Evolutionary conservation across 2,113 vertebrate genomes (phyloP).

Genomic region (Silurus asotus): DNA sequence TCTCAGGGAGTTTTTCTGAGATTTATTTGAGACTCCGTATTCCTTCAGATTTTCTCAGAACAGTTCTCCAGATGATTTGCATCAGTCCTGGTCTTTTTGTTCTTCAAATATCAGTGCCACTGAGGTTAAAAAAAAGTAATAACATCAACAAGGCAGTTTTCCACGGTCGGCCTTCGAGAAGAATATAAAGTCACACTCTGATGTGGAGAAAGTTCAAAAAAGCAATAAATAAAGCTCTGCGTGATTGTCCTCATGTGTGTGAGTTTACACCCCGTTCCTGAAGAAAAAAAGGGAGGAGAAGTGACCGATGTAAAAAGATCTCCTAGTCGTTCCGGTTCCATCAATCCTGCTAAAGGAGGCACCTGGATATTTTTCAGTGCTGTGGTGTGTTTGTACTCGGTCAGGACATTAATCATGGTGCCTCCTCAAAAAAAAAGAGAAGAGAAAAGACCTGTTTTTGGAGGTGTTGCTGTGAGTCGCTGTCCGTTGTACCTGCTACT

Average conservation of each 20-base stretch:
- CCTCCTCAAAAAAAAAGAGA: background rate
- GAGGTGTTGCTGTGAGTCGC: slow-evolving; percentile 33
- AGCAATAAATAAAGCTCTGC: slow-evolving; percentile 49
- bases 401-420: slow-evolving; percentile 54
- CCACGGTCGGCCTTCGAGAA: background rate
- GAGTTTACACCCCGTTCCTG: slow-evolving; percentile 44
- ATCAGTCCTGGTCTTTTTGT: background rate
- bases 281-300: background rate
- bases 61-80: background rate
- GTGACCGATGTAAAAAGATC: slow-evolving; percentile 4
- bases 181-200: background rate
- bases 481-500: slow-evolving; percentile 36
- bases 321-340: slow-evolving; percentile 43
- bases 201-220: slow-evolving; percentile 26
- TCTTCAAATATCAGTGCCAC: background rate
- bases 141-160: background rate
- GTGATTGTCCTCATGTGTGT: slow-evolving; percentile 52
- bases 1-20: too few relatives aligned
- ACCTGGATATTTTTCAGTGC: slow-evolving; percentile 50
- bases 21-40: background rate
- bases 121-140: background rate
- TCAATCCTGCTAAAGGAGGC: slow-evolving; percentile 43
- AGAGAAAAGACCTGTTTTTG: slow-evolving; percentile 30
- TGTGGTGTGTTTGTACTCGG: slow-evolving; percentile 52
- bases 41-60: background rate